Evolutionary conservation across 2,113 vertebrate species (phyloP), one percentile per base, ranked within the genome.

Genomic region (Pardalotus punctatus): DNA sequence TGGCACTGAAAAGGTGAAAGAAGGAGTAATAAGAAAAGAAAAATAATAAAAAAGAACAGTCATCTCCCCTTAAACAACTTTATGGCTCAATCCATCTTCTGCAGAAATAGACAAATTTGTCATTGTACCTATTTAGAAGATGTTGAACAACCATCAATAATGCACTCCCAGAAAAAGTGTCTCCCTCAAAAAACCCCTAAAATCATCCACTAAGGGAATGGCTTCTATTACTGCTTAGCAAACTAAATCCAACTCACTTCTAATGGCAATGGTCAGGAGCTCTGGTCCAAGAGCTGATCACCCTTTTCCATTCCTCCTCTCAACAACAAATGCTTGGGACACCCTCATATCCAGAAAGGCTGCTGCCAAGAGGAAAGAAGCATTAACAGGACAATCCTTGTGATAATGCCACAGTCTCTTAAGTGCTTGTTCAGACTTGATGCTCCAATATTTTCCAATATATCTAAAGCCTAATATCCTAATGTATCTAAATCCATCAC

Each of bases 1-100:
- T 87, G 50, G 69, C 83, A 95, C 69, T 79, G 74, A 84, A 90
- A 93, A 87, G 53, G 73, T 67, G 78, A 70, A 90, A 93, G 67
- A 82, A 24, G 66, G 36, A 88, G 45, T 35, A 79, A 77, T 57
- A 87, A 66, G n/a, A 50, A 92, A 94, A 89, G 31, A 62, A 86
- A 77, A 90, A 74, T 25, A 36, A 86, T 67, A 64, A 88, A 89
- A 87, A 65, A 27, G 62, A 85, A 50, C 48, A 90, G 33, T 25
- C 53, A 82, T 86, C 47, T 86, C 21, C 69, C 90, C 58, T 93
- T 78, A 94, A 89, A 93, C 64, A 42, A 58, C 77, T 95, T 88
- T 81, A 90, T 83, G 57, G 31, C 47, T 66, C 43, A 71, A 22
- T 71, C 40, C 23, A 45, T 71, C 74, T 91, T 90, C 62, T 43